Conservation (phyloP, 2,888 invertebrate species). For the Temnothorax ravouxi region DNA sequence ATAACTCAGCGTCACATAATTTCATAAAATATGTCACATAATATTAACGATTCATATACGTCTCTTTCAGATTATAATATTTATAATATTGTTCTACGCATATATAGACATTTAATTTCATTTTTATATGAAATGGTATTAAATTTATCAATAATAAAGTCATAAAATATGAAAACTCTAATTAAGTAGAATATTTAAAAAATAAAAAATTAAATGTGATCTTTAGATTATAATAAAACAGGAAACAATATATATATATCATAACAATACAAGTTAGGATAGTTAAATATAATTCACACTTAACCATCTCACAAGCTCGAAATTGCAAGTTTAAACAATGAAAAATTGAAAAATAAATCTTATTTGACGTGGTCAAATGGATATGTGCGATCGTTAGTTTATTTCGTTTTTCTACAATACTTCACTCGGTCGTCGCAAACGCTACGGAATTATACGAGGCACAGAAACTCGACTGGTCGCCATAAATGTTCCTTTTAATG, state of each 20-base stretch:
- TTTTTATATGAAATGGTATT: neutral
- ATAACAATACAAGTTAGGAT: neutral
- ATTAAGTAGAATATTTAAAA: neutral
- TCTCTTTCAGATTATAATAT: neutral
- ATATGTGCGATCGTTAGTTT: conserved; percentile 14
- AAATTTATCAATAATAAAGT: neutral
- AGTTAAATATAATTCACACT: neutral
- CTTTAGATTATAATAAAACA: neutral
- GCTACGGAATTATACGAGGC: conserved; percentile 42
- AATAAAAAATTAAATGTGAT: neutral
- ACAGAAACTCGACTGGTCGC: conserved; percentile 18
- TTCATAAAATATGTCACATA: neutral
- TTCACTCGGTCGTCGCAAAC: conserved; percentile 20
- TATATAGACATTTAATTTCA: neutral
- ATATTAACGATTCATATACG: neutral
- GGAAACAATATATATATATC: neutral
- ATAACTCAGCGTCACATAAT: neutral
- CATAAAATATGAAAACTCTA: neutral
- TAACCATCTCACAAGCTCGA: neutral
- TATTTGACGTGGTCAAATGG: neutral
- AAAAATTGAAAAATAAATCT: conserved; percentile 26
- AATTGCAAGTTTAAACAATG: neutral
- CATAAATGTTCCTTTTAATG: conserved; percentile 65
- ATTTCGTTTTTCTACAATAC: conserved; percentile 26
- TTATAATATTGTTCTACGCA: neutral